Conservation (phyloP, 2,797 vertebrate species). For the Rhinophrynus dorsalis region DNA sequence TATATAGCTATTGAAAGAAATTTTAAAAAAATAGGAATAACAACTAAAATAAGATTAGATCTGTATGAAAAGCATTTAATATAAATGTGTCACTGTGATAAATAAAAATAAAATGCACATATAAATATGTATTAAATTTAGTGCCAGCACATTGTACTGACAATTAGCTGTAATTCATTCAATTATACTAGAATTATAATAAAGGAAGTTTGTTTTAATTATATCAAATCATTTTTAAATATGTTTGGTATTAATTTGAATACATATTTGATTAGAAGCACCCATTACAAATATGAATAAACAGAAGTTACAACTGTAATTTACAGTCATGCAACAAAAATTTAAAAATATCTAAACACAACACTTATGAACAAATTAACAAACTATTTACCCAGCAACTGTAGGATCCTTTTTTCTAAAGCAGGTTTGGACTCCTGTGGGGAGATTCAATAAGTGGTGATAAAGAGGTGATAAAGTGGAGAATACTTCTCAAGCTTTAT, state of each 20-base stretch:
- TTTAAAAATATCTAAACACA: no score
- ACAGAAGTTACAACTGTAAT: background rate
- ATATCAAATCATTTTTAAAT: background rate
- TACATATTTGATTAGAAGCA: background rate
- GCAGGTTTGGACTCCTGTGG: no score
- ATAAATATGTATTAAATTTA: constrained; percentile 13
- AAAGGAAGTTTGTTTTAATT: background rate
- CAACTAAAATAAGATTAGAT: constrained; percentile 48
- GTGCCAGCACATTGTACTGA: background rate
- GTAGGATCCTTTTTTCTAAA: no score
- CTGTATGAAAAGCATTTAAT: constrained; percentile 10
- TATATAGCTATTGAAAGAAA: constrained; percentile 53
- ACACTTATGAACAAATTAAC: no score
- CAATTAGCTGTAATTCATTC: background rate
- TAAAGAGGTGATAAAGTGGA: no score
- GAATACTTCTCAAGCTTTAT: no score
- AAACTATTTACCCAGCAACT: no score
- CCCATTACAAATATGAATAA: background rate
- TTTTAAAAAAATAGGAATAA: constrained; percentile 55
- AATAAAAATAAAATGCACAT: background rate
- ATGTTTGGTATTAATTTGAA: background rate
- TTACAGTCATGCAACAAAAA: no score
- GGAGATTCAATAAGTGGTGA: no score
- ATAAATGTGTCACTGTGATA: constrained; percentile 16
- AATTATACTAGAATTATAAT: background rate